Evolutionary conservation across 2,888 invertebrate species (phyloP).

Genomic region (Dermolepida albohirtum): DNA sequence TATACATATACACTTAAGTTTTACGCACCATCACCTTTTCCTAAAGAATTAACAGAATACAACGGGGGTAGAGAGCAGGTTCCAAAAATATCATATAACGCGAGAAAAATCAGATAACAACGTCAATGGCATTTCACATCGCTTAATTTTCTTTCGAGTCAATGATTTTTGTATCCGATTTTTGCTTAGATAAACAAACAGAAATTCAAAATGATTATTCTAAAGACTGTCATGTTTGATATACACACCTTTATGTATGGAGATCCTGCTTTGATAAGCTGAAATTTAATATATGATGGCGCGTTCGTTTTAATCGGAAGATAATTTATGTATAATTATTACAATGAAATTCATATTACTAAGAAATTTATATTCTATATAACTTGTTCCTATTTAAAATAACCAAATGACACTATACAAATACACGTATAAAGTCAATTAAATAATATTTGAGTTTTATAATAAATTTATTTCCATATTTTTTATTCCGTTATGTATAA

Average conservation of each 20-base stretch:
- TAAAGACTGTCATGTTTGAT: no score
- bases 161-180: slow-evolving; percentile 14
- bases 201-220: no score
- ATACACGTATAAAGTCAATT: no score
- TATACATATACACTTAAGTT: slow-evolving; percentile 9
- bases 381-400: no score
- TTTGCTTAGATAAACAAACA: no score
- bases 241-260: no score
- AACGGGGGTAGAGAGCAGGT: background rate
- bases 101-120: slow-evolving; percentile 32
- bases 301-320: background rate
- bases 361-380: no score
- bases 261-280: no score
- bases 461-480: no score
- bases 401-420: no score
- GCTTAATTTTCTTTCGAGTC: slow-evolving; percentile 32
- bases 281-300: background rate
- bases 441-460: no score
- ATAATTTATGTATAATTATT: slow-evolving; percentile 1
- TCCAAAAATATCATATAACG: slow-evolving; percentile 24
- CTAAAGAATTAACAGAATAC: background rate
- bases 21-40: background rate
- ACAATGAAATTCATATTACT: background rate
- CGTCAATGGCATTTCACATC: slow-evolving; percentile 18
- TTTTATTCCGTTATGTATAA: no score